A percentile compares a stretch with the other conserved stretches of the same genome.
Conservation (phyloP, 2,888 invertebrate genomes). For the Platerodrilus igneus region DNA sequence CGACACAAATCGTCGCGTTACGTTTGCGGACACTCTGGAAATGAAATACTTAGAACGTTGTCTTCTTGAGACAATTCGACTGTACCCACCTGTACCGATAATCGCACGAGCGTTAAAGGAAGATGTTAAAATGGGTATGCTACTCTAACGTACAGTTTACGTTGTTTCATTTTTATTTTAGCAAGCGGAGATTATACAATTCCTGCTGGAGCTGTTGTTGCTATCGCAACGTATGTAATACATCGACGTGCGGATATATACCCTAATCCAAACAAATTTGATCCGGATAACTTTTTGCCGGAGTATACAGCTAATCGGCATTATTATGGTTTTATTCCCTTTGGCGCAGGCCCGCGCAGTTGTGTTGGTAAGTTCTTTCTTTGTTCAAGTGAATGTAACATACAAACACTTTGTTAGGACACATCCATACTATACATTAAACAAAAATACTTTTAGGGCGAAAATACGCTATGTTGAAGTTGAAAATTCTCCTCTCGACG, state of each 20-base stretch:
- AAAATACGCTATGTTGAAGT: constrained; percentile 74
- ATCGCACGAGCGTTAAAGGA: constrained; percentile 68
- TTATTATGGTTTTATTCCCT: constrained; percentile 75
- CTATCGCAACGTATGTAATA: constrained; percentile 61
- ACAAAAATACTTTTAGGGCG: constrained; percentile 59
- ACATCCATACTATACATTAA: too few relatives aligned
- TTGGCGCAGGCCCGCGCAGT: constrained; percentile 75
- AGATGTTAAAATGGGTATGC: constrained; percentile 62
- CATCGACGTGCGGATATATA: constrained; percentile 65
- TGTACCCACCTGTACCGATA: constrained; percentile 77
- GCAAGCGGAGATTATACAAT: constrained; percentile 1
- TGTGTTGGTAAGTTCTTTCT: constrained; percentile 61
- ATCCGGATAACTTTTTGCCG: constrained; percentile 76
- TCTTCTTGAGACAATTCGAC: constrained; percentile 68
- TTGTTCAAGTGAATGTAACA: not conserved
- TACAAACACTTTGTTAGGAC: too few relatives aligned
- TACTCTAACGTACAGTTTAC: too few relatives aligned
- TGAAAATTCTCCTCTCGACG: constrained; percentile 69
- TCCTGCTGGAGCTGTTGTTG: constrained; percentile 67
- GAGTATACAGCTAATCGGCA: constrained; percentile 70
- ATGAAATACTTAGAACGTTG: constrained; percentile 81
- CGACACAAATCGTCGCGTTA: constrained; percentile 69
- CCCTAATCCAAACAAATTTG: constrained; percentile 65
- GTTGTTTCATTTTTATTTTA: constrained; percentile 4
- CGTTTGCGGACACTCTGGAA: constrained; percentile 70